These are phyloP conservation scores for Lepus townsendii DNA, from an alignment of 2,797 vertebrate genomes.

Conservation along the genomic window DNA sequence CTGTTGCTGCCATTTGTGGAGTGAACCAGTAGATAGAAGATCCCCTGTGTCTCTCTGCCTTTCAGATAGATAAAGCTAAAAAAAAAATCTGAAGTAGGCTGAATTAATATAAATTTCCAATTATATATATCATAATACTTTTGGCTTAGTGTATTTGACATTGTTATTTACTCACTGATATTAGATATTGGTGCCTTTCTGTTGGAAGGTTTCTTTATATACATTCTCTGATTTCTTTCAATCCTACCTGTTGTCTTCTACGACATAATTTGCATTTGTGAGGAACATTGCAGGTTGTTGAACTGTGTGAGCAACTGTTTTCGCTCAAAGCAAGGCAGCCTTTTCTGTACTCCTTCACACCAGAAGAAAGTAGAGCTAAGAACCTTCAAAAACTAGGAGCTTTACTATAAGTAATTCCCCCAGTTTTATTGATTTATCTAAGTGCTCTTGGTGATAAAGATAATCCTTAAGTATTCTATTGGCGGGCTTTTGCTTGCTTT, in stretches of 20 bases:
- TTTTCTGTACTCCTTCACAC: constrained; percentile 27
- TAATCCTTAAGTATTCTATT: constrained; percentile 60
- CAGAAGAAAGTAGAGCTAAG: not conserved
- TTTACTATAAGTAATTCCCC: constrained; percentile 22
- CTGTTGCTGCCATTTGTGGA: too few species aligned
- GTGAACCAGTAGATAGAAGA: too few species aligned
- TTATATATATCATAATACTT: constrained; percentile 7
- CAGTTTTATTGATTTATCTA: not conserved
- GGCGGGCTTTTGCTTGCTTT: constrained; percentile 24
- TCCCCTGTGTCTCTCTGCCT: too few species aligned
- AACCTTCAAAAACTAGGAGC: constrained; percentile 20
- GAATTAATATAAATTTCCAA: constrained; percentile 7
- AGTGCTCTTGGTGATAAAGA: constrained; percentile 13
- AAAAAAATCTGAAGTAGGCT: not conserved
- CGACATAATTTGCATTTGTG: not conserved
- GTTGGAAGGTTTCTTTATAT: not conserved
- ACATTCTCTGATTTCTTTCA: not conserved
- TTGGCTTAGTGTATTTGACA: constrained; percentile 17
- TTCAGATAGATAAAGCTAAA: too few species aligned
- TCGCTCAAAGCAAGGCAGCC: constrained; percentile 32
- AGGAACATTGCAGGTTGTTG: not conserved
- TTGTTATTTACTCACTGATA: not conserved
- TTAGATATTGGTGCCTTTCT: not conserved
- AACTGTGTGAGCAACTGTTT: not conserved
- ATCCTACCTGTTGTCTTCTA: not conserved